These are phyloP conservation scores for Mycetomoellerius zeteki DNA, from an alignment of 1,140 invertebrate genomes.

Conservation along the genomic window DNA sequence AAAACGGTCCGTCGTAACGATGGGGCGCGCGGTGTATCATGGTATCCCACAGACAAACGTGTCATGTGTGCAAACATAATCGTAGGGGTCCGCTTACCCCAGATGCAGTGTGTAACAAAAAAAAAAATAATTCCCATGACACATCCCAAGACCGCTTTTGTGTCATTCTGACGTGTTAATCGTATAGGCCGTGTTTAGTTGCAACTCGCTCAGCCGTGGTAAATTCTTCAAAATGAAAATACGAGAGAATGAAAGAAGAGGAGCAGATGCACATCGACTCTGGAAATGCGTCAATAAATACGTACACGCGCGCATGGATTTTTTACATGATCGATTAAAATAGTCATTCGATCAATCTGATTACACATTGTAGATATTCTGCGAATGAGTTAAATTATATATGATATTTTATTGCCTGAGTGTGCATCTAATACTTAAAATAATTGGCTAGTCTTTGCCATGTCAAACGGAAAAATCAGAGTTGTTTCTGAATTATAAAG, in stretches of 20 bases:
- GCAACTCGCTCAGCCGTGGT: constrained; percentile 64
- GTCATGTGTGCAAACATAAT: constrained; percentile 81
- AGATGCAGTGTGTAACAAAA: constrained; percentile 25
- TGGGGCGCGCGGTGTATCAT: constrained; percentile 57
- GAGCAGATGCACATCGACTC: constrained; percentile 67
- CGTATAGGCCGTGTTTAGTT: constrained; percentile 76
- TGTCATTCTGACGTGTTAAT: constrained; percentile 82
- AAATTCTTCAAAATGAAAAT: constrained; percentile 61
- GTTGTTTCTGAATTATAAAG: constrained; percentile 23
- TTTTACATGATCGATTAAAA: constrained; percentile 7
- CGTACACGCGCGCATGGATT: constrained; percentile 1
- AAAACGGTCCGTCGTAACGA: constrained; percentile 19
- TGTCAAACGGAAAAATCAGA: not conserved
- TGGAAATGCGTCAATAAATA: not conserved
- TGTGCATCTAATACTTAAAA: not conserved
- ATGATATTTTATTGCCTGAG: not conserved
- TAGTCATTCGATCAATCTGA: constrained; percentile 21
- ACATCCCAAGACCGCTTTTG: constrained; percentile 77
- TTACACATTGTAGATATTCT: not conserved
- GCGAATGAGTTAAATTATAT: constrained; percentile 5
- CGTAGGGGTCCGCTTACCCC: constrained; percentile 69
- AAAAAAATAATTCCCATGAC: constrained; percentile 82
- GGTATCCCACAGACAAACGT: constrained; percentile 79
- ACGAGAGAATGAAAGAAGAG: constrained; percentile 50
- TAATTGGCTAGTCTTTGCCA: not conserved